phyloP scores from a whole-genome alignment of 2,797 vertebrate species.

The Fistularia commersonii region DNA sequence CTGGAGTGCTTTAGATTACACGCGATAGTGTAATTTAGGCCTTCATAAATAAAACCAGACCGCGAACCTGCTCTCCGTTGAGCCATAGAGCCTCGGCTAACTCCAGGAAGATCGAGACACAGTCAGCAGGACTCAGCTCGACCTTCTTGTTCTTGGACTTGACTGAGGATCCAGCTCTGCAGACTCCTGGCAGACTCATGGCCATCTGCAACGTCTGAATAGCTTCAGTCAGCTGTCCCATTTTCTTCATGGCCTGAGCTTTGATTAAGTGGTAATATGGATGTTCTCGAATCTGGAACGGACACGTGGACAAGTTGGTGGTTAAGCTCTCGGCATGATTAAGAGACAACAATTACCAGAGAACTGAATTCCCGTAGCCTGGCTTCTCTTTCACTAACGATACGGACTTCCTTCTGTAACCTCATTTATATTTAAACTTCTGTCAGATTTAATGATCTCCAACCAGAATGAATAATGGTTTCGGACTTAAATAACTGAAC shows the following conservation, averaged over 20 bases:
- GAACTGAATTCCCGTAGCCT: not conserved
- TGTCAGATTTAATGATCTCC: no score
- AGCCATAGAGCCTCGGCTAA: constrained; percentile 88
- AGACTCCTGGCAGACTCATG: constrained; percentile 89
- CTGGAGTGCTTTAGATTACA: not conserved
- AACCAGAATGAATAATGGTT: no score
- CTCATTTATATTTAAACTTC: no score
- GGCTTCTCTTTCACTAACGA: no score
- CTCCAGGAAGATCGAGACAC: constrained; percentile 90
- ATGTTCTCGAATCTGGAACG: constrained; percentile 84
- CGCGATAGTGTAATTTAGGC: not conserved
- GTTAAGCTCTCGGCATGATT: not conserved
- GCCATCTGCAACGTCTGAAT: constrained; percentile 94
- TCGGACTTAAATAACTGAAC: no score
- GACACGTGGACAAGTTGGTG: constrained; percentile 6
- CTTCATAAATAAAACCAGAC: not conserved
- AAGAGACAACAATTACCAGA: constrained; percentile 1
- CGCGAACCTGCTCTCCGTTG: constrained; percentile 87
- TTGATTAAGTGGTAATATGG: constrained; percentile 95
- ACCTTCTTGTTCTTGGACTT: constrained; percentile 80
- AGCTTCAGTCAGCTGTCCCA: constrained; percentile 86
- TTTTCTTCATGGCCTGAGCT: constrained; percentile 89
- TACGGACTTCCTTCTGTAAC: no score
- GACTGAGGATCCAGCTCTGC: constrained; percentile 68
- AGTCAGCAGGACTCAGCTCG: constrained; percentile 82